Conservation (phyloP, 2,888 invertebrate species). For the Camponotus fellah region DNA sequence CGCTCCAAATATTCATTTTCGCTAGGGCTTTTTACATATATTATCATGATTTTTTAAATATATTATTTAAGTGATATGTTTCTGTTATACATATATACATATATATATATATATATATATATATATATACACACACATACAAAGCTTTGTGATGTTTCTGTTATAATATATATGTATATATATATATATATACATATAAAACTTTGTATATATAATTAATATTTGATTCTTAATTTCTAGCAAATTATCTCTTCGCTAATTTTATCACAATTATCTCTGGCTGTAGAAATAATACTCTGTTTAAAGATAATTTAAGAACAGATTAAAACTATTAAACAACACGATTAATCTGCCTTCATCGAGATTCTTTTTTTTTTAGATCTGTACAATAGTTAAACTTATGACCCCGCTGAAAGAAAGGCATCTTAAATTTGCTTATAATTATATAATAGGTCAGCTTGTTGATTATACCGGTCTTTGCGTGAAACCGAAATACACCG, state of each 20-base stretch:
- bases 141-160: neutral
- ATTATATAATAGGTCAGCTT: constrained; percentile 59
- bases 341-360: constrained; percentile 1
- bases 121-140: too few species aligned
- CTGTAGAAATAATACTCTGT: neutral
- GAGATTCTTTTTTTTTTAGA: neutral
- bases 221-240: neutral
- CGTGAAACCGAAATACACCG: constrained; percentile 32
- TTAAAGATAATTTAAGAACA: neutral
- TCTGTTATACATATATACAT: neutral
- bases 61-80: neutral
- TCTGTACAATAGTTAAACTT: constrained; percentile 40
- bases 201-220: neutral
- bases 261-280: neutral
- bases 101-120: neutral
- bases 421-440: constrained; percentile 33
- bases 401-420: neutral
- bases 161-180: too few species aligned
- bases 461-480: constrained; percentile 38
- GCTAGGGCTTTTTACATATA: neutral
- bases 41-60: neutral
- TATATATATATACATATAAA: neutral
- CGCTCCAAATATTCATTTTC: too few species aligned
- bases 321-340: constrained; percentile 28
- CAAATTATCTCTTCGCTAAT: neutral